These are phyloP conservation scores for Scaeva pyrastri DNA, from an alignment of 2,888 invertebrate species.

Conservation along the genomic window DNA sequence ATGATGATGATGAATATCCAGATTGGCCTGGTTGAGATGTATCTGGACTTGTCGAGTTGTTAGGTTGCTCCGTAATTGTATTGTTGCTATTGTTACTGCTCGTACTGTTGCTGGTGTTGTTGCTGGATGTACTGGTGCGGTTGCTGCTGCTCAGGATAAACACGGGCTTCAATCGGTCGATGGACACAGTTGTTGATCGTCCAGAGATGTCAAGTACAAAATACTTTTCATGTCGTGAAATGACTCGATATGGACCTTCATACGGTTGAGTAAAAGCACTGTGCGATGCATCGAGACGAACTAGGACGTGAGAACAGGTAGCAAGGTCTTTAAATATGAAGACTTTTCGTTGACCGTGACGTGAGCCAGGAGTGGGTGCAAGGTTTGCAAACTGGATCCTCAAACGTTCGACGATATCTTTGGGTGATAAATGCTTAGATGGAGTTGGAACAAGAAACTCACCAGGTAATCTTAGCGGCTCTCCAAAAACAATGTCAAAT, in stretches of 20 bases:
- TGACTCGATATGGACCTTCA: not conserved
- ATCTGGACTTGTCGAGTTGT: not conserved
- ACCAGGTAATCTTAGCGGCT: not conserved
- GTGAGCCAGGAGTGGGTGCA: slow-evolving; percentile 1
- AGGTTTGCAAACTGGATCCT: slow-evolving; percentile 11
- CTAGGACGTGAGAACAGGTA: too few relatives aligned
- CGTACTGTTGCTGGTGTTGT: not conserved
- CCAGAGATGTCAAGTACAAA: not conserved
- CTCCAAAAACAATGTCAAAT: not conserved
- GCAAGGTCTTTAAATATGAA: too few relatives aligned
- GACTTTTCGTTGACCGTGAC: too few relatives aligned
- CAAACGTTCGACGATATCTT: slow-evolving; percentile 4
- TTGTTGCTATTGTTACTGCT: not conserved
- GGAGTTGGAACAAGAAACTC: too few relatives aligned
- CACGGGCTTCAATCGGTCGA: not conserved
- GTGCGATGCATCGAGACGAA: too few relatives aligned
- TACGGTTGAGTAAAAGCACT: not conserved
- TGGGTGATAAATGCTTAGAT: not conserved
- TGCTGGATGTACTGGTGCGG: not conserved
- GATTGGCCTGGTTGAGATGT: not conserved
- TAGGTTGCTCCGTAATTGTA: not conserved
- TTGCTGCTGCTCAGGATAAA: not conserved
- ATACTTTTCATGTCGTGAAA: not conserved
- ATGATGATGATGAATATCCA: slow-evolving; percentile 15
- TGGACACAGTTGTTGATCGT: not conserved